Evolutionary conservation across 2,113 vertebrate species (phyloP).

Genomic region (Helogale parvula): DNA sequence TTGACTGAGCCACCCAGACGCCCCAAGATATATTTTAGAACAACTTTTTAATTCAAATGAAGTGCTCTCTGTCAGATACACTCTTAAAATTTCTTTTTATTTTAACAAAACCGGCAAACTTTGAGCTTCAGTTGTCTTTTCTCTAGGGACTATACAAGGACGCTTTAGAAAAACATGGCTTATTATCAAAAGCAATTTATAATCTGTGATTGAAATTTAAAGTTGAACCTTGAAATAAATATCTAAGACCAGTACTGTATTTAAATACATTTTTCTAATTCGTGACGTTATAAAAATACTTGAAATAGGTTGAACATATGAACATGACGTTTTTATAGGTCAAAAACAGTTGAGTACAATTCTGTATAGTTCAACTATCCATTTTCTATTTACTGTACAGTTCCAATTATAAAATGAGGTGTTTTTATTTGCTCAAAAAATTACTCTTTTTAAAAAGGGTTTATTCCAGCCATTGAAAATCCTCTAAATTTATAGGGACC

Average conservation of each 20-base stretch:
- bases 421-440: conserved; percentile 1
- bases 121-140: not conserved
- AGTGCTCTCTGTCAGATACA: not conserved
- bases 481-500: not conserved
- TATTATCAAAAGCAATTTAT: not conserved
- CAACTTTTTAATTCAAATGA: conserved; percentile 7
- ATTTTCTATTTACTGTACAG: not conserved
- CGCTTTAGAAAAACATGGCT: not conserved
- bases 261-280: conserved; percentile 30
- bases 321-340: conserved; percentile 28
- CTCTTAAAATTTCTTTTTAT: conserved; percentile 44
- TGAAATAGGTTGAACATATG: not conserved
- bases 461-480: not conserved
- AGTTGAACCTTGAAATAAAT: not conserved
- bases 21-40: not conserved
- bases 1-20: not conserved
- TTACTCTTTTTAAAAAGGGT: not conserved
- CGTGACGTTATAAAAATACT: not conserved
- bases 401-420: not conserved
- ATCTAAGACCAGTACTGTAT: not conserved
- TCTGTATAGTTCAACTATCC: not conserved
- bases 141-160: not conserved
- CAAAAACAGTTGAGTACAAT: not conserved
- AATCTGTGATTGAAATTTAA: not conserved
- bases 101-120: conserved; percentile 33